These are phyloP conservation scores for Leuctra nigra DNA, from an alignment of 2,888 invertebrate genomes.

Conservation along the genomic window DNA sequence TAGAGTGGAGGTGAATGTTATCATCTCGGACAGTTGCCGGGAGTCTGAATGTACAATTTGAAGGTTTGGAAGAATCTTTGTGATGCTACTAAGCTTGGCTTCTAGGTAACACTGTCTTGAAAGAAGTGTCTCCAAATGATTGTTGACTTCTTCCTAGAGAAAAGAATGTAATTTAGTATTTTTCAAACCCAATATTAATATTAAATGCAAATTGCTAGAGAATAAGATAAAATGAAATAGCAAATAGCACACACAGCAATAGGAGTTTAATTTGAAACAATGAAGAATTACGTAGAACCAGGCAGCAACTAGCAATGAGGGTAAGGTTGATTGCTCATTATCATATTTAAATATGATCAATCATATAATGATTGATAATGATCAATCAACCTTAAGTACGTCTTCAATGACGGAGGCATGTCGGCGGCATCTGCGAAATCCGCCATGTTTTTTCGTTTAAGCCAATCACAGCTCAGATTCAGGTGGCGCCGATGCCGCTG, in stretches of 20 bases:
- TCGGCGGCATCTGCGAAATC: too few relatives aligned
- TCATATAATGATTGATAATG: too few relatives aligned
- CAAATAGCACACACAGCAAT: neutral
- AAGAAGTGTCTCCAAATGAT: constrained; percentile 63
- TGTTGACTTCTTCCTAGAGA: constrained; percentile 58
- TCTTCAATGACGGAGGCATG: too few relatives aligned
- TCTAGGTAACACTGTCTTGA: constrained; percentile 69
- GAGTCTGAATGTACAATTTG: constrained; percentile 70
- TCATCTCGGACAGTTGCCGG: constrained; percentile 74
- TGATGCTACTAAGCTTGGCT: constrained; percentile 70
- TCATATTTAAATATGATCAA: too few relatives aligned
- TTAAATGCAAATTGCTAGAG: neutral
- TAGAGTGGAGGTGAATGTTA: constrained; percentile 76
- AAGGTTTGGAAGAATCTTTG: constrained; percentile 74
- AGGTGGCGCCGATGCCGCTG: too few relatives aligned
- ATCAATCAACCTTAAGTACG: too few relatives aligned
- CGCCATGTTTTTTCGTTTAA: too few relatives aligned
- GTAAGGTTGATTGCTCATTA: too few relatives aligned
- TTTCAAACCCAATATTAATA: constrained; percentile 7
- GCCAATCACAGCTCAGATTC: too few relatives aligned
- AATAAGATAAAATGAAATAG: neutral
- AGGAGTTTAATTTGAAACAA: too few relatives aligned
- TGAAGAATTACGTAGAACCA: too few relatives aligned
- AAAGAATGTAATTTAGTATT: constrained; percentile 24
- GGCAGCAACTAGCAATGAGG: too few relatives aligned